These are phyloP conservation scores for Himantopus leucocephalus DNA, from an alignment of 2,113 vertebrate genomes.

Conservation along the genomic window DNA sequence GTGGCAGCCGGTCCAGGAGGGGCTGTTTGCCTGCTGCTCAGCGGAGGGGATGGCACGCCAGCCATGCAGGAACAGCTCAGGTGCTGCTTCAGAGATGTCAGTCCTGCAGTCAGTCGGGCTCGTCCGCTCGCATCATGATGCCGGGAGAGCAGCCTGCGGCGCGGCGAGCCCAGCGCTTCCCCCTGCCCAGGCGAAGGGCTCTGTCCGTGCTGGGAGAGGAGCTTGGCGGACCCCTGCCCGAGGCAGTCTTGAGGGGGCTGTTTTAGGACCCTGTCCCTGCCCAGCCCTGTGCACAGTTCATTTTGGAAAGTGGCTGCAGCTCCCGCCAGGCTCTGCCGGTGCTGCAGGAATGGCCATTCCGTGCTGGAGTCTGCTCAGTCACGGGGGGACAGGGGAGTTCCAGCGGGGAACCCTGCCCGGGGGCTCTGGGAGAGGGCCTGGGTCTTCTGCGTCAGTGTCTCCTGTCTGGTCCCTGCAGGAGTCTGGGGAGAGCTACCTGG, in stretches of 20 bases:
- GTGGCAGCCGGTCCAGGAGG: background rate
- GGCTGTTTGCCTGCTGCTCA: background rate
- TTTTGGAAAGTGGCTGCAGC: background rate
- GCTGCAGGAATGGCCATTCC: background rate
- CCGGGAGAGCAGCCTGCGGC: background rate
- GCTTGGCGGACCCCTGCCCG: background rate
- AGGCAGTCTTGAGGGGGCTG: background rate
- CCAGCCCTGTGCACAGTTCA: background rate
- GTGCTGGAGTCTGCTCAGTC: background rate
- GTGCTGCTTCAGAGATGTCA: background rate
- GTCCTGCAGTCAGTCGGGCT: background rate
- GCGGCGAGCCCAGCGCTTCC: background rate
- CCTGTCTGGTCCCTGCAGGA: conserved; percentile 68
- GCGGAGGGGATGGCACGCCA: background rate
- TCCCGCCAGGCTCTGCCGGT: background rate
- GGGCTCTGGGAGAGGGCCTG: background rate
- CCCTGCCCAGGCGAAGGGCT: background rate
- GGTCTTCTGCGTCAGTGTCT: background rate
- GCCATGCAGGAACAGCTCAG: too few species aligned
- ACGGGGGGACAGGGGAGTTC: background rate
- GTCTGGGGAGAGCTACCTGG: conserved; percentile 82
- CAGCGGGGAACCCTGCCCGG: fast-evolving
- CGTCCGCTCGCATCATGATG: background rate
- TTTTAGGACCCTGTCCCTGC: background rate
- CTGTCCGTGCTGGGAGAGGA: background rate